Percentiles rank a stretch among this genome's conserved stretches.
These are phyloP conservation scores for Calliphora vomitoria DNA, from an alignment of 2,888 invertebrate genomes.

Conservation along the genomic window DNA sequence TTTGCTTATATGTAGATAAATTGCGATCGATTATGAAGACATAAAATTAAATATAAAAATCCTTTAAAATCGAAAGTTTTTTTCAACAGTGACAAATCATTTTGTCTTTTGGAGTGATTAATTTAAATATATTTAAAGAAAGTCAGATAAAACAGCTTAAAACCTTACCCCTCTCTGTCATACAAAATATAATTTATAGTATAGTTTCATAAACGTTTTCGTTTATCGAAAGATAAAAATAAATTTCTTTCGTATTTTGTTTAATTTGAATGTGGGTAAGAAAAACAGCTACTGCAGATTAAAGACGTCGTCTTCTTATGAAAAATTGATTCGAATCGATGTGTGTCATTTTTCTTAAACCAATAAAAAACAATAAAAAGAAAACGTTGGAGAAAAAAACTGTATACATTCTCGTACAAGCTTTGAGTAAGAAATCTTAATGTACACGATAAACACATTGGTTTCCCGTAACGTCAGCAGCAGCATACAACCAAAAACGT, in stretches of 20 bases:
- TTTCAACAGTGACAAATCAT: neutral
- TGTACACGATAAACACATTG: slow-evolving; percentile 44
- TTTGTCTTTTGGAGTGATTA: neutral
- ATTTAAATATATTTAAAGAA: neutral
- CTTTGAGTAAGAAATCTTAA: slow-evolving; percentile 51
- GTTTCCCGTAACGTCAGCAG: slow-evolving; percentile 51
- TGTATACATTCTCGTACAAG: neutral
- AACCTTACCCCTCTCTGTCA: neutral
- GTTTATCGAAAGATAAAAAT: slow-evolving; percentile 50
- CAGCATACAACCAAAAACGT: slow-evolving; percentile 13
- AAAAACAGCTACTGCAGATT: slow-evolving; percentile 63
- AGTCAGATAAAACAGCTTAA: neutral
- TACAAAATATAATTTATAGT: slow-evolving; percentile 44
- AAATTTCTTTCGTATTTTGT: slow-evolving; percentile 31
- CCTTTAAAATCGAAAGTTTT: neutral
- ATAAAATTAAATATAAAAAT: too few species aligned
- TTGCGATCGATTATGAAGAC: too few species aligned
- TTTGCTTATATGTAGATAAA: too few species aligned
- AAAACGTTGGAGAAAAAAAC: neutral
- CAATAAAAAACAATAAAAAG: slow-evolving; percentile 15
- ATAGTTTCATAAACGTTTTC: slow-evolving; percentile 49
- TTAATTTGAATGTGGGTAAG: slow-evolving; percentile 41
- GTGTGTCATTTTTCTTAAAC: slow-evolving; percentile 41
- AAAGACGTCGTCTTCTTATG: slow-evolving; percentile 37
- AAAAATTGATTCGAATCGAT: slow-evolving; percentile 62